Percentiles rank a stretch among this genome's conserved stretches.
phyloP scores from a whole-genome alignment of 23 tunicate genomes.

The Phallusia fumigata region DNA sequence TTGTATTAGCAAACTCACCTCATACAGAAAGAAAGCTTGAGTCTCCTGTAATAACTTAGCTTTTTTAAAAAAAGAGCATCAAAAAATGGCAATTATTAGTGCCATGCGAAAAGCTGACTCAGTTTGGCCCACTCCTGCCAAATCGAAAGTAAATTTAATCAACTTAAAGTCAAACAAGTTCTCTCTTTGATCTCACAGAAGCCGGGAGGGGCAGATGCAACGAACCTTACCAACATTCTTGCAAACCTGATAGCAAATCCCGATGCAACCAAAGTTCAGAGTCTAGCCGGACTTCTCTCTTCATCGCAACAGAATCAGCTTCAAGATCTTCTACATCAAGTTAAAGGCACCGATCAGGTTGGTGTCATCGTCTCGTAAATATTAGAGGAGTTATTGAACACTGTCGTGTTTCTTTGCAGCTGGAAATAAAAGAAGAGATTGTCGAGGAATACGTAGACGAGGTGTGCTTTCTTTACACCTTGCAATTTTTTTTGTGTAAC shows the following conservation, averaged over 20 bases:
- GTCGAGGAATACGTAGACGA: background rate
- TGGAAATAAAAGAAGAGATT: background rate
- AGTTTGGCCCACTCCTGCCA: too few species aligned
- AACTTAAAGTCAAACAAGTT: too few species aligned
- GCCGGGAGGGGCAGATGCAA: slow-evolving; percentile 26
- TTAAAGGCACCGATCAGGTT: slow-evolving; percentile 66
- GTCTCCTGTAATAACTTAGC: too few species aligned
- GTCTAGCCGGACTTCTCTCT: slow-evolving; percentile 71
- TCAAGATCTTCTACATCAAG: slow-evolving; percentile 60
- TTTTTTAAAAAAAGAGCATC: too few species aligned
- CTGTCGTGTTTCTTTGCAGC: background rate
- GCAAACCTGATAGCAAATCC: slow-evolving; percentile 76
- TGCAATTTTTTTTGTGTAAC: background rate
- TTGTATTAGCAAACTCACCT: too few species aligned
- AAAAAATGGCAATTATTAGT: too few species aligned
- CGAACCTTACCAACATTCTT: slow-evolving; percentile 64
- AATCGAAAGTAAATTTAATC: too few species aligned
- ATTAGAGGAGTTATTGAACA: background rate
- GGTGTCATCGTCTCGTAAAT: background rate
- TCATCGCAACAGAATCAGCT: slow-evolving; percentile 75
- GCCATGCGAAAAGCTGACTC: too few species aligned
- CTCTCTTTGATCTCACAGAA: background rate
- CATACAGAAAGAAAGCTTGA: too few species aligned
- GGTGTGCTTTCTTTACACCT: background rate
- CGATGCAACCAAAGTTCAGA: slow-evolving; percentile 68